Evolutionary conservation across 1,140 invertebrate genomes (phyloP).

Genomic region (Papilio machaon): DNA sequence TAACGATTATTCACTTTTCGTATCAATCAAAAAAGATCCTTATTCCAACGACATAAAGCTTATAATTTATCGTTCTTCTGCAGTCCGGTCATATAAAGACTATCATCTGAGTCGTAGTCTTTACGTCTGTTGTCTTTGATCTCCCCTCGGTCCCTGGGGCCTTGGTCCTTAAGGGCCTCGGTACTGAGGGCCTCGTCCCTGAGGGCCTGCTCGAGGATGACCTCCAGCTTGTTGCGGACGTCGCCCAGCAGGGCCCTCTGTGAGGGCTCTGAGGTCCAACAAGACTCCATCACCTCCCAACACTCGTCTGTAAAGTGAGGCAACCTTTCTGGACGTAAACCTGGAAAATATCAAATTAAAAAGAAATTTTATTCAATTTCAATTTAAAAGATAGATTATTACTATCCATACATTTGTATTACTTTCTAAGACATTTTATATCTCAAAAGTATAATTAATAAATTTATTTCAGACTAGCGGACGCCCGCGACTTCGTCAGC

Average conservation of each 20-base stretch:
- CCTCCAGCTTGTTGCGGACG: conserved; percentile 86
- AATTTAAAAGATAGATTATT: no score
- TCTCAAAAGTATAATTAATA: no score
- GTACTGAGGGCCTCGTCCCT: neutral
- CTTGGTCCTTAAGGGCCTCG: no score
- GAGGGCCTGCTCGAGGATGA: conserved; percentile 49
- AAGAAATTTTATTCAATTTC: conserved; percentile 40
- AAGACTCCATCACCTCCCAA: conserved; percentile 93
- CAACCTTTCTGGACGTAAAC: conserved; percentile 89
- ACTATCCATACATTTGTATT: no score
- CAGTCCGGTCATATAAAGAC: conserved; percentile 61
- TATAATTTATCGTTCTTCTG: conserved; percentile 38
- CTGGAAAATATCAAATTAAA: conserved; percentile 57
- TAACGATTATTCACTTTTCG: neutral
- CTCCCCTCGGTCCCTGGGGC: conserved; percentile 34
- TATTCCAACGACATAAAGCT: conserved; percentile 37
- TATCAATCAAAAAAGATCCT: conserved; percentile 22
- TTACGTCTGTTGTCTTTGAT: conserved; percentile 12
- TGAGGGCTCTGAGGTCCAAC: conserved; percentile 90
- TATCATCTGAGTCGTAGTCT: conserved; percentile 48
- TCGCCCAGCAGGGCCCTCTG: conserved; percentile 90
- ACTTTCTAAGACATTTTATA: no score
- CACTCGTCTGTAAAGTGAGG: conserved; percentile 89
- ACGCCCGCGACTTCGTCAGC: no score
- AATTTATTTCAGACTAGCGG: no score